Base-by-base conservation (phyloP, 2,797 vertebrate genomes). In the Martes flavigula region DNA sequence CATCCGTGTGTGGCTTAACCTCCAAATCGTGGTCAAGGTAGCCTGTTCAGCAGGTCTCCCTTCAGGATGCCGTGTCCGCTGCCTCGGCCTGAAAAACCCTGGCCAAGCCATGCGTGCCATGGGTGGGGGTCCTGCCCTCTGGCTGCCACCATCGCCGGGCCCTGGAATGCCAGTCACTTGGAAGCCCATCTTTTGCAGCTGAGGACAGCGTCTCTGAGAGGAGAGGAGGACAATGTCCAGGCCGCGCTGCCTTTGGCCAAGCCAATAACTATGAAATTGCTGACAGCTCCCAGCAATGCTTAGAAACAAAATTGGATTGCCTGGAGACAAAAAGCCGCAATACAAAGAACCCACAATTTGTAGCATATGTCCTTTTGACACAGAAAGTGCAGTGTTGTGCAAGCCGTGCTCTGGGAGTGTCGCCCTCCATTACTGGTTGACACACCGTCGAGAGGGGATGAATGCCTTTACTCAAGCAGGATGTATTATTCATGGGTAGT, bases 321-420 rank as follows among this genome's bases (percentile, higher is more conserved):
- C 43, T 66, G 2, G 2, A 15, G 82, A 38, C 32, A 40, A 32
- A 54, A n/a, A 4, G 10, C 84, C 7, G 10, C 20, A 18, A 30
- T n/a, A 62, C 25, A 4, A 5, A 93, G 86, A 23, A 70, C 62
- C 54, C 62, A 54, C 62, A 1, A 8, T 23, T 7, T 30, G 40
- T 6, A 27, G 82, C 0, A 2, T 1, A 3, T 18, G 30, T 32
- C 58, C 78, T 84, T 11, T 21, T 27, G 58, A 64, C 86, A 25
- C 8, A 27, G 46, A 35, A 46, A 40, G 89, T 6, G 18, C 35
- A 11, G n/a, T 2, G 32, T 82, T 35, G 38, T 17, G 12, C 15
- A 25, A 46, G 25, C 17, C 1, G 0, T 2, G 23, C 73, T 32
- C 20, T 0, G 5, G 5, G 38, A 17, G 2, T 1, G 15, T 5